Base-by-base conservation (phyloP, 2,113 vertebrate genomes). In the Phalacrocorax pelagicus region DNA sequence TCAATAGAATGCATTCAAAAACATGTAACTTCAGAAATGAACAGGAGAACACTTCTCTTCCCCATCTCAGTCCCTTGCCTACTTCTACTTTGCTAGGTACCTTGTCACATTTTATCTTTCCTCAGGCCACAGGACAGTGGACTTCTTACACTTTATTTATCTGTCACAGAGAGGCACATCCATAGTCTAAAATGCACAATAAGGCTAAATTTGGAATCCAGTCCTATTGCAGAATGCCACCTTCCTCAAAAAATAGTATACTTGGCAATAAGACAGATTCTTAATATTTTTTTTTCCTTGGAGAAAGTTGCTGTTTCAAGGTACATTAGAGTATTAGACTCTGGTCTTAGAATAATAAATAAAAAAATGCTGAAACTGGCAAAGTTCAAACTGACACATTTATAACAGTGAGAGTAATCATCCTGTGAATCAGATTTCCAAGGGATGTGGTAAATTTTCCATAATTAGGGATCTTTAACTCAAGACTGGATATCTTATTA, bases 401-500 rank as follows among this genome's bases (percentile, higher is more conserved):
- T 95, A 42, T 72, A 93, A 88, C 49, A 84, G 51, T 77, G 27
- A 47, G 58, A 82, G 10, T 40, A 96, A 94, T 81, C 47, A 61
- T 67, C 17, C 29, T 46, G 32, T 54, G 40, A 75, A 92, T 72
- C 36, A 79, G 57, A 85, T 91, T 95, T 86, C 93, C 52, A 75
- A 91, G 36, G 38, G 19, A 38, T 75, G 13, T 91, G 83, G 75
- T 86, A 89, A 54, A 92, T 87, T 89, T 90, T 94, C 70, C 40
- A 7, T 62, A 91, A 89, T 81, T 91, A 75, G 12, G 20, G 38
- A 75, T 80, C 78, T 89, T 82, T 92, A 94, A 79, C 38, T 84
- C 69, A 94, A 87, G 67, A 71, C 34, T 93, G 36, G 52, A 58
- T 88, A 82, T 70, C 85, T 95, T 92, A 69, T 75, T 80, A 88